Base-by-base conservation (phyloP, 2,113 vertebrate species). In the Eira barbara region DNA sequence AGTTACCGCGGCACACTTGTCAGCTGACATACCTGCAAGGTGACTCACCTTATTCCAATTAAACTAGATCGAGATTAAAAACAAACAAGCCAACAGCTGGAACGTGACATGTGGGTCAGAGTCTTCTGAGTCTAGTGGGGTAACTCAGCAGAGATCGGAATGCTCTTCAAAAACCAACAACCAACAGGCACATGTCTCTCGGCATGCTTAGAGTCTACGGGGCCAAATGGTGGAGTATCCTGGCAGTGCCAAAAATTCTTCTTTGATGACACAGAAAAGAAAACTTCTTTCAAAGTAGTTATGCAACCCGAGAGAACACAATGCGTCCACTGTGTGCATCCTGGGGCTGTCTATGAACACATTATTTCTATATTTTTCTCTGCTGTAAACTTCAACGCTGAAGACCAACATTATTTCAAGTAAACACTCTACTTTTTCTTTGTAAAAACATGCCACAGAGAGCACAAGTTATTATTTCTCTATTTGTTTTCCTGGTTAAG, bases 261-360 rank as follows among this genome's bases (percentile, higher is more conserved):
- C 49, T 93, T 91, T 97, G 89, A 78, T 98, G 94, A 93, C 87
- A 91, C 36, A 91, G 76, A 85, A 85, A 90, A 93, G n/a, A 90
- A 97, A 94, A 95, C 15, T 95, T 61, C 55, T 82, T 91, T 98
- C 89, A 93, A 96, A 95, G 57, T 57, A 67, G 61, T 96, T 95
- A 91, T 74, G 71, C 21, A 89, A 88, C 34, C 39, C 2, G 8
- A 59, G 59, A 96, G 71, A 96, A 78, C 34, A 90, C 73, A 94
- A 18, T 91, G 74, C 21, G 39, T 81, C 13, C 25, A 91, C 52
- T 94, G 78, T 95, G 45, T 36, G 45, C 15, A 27, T 86, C 36
- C 25, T 34, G 42, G 65, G 4, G 17, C 39, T 61, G 7, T 92
- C 87, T 94, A 42, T 45, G 36, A 86, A 67, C 73, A 91, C 9